phyloP scores from a whole-genome alignment of 2,888 invertebrate species.

The Lymantria monacha region DNA sequence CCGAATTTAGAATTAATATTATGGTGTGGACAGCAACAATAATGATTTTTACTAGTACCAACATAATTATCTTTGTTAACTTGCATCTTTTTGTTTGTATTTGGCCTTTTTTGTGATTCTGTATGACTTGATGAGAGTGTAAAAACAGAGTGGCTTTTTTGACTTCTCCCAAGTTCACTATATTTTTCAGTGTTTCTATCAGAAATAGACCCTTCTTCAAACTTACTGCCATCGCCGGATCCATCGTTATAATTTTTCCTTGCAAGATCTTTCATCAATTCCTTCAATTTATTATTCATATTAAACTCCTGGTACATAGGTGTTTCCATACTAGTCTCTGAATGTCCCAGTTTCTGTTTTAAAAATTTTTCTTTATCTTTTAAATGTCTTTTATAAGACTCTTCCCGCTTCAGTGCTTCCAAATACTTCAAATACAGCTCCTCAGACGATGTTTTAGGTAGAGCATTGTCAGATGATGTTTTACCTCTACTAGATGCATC shows the following conservation, averaged over 20 bases:
- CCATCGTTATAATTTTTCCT: slow-evolving; percentile 72
- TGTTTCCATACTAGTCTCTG: slow-evolving; percentile 52
- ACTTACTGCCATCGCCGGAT: slow-evolving; percentile 74
- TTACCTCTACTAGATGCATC: slow-evolving; percentile 61
- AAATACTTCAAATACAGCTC: slow-evolving; percentile 69
- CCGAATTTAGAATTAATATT: slow-evolving; percentile 39
- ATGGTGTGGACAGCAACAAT: slow-evolving; percentile 57
- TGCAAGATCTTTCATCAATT: slow-evolving; percentile 70
- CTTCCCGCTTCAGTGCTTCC: slow-evolving; percentile 64
- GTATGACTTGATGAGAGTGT: slow-evolving; percentile 68
- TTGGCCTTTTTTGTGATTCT: slow-evolving; percentile 47
- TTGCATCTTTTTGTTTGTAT: slow-evolving; percentile 49
- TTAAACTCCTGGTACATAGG: slow-evolving; percentile 40
- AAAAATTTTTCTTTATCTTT: slow-evolving; percentile 67
- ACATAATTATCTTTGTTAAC: slow-evolving; percentile 43
- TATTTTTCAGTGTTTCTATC: slow-evolving; percentile 40
- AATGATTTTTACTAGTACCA: slow-evolving; percentile 48
- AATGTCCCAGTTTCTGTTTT: slow-evolving; percentile 64
- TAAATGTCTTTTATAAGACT: slow-evolving; percentile 63
- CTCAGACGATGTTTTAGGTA: slow-evolving; percentile 64
- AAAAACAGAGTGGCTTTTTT: slow-evolving; percentile 71
- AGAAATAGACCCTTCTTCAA: slow-evolving; percentile 56
- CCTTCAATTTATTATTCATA: slow-evolving; percentile 53
- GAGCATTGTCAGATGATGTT: slow-evolving; percentile 51
- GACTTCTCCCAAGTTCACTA: slow-evolving; percentile 38